phyloP scores from a whole-genome alignment of 2,888 invertebrate species.

The Zeuzera pyrina region DNA sequence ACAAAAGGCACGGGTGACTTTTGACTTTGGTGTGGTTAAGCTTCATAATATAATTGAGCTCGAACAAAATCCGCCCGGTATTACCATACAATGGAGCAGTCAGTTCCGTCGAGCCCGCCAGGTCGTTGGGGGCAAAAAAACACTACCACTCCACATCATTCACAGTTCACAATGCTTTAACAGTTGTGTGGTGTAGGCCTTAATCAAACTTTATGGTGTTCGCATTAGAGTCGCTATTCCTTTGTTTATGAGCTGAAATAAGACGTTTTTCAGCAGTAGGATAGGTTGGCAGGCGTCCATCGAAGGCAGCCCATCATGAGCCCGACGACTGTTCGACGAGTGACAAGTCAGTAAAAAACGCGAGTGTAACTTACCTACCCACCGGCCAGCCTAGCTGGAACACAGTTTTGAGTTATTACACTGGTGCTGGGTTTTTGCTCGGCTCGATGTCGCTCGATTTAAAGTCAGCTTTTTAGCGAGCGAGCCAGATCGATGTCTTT shows the following conservation, averaged over 20 bases:
- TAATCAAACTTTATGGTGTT: neutral
- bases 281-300: slow-evolving; percentile 65
- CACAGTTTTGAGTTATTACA: slow-evolving; percentile 61
- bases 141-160: slow-evolving; percentile 48
- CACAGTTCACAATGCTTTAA: slow-evolving; percentile 22
- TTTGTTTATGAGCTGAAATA: slow-evolving; percentile 10
- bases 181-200: neutral
- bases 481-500: slow-evolving; percentile 37
- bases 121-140: slow-evolving; percentile 70
- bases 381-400: slow-evolving; percentile 27
- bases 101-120: slow-evolving; percentile 67
- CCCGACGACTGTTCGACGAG: slow-evolving; percentile 63
- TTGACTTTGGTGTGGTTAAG: slow-evolving; percentile 67
- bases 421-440: slow-evolving; percentile 21
- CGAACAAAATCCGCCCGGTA: slow-evolving; percentile 69
- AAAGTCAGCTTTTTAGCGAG: slow-evolving; percentile 13
- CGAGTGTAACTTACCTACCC: slow-evolving; percentile 56
- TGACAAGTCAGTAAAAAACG: slow-evolving; percentile 65
- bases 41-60: slow-evolving; percentile 72
- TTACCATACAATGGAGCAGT: slow-evolving; percentile 70
- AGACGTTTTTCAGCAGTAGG: slow-evolving; percentile 16
- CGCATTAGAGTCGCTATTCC: neutral
- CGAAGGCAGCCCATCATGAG: slow-evolving; percentile 66
- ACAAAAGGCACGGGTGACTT: slow-evolving; percentile 63
- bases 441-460: slow-evolving; percentile 18